Evolutionary conservation across 2,797 vertebrate species (phyloP), one percentile per base, ranked within the genome.

Genomic region (Rhabdomys pumilio): DNA sequence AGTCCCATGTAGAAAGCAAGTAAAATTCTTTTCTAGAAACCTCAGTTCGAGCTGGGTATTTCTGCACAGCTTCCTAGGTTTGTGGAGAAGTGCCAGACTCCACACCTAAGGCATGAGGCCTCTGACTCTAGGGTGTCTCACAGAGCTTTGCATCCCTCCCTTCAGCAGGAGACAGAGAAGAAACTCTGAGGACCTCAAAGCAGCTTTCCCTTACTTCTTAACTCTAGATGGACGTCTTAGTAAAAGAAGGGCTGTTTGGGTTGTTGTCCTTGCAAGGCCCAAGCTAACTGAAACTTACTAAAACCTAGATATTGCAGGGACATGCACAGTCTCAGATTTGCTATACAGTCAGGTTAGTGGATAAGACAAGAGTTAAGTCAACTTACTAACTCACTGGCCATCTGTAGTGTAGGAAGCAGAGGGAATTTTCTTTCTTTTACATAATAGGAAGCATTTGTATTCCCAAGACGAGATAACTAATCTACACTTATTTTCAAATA

Each of bases 401-500:
- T 26, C 44, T 53, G 65, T 4, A 3, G 6, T 75, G 73, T 76
- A 55, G 17, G 76, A 69, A 57, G 0, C 53, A 80, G 34, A 92
- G 6, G 31, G 55, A 89, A 79, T 72, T 93, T 79, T 17, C 57
- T 91, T 83, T 61, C 67, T n/a, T 10, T 72, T 72, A 91, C 69
- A 38, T 50, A 14, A 50, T 84, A 2, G 57, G 65, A 92, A 65
- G 1, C 3, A 38, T 87, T 87, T 92, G 14, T 73, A 75, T 73
- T 79, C 14, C 15, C 8, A 47, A 77, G 77, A 50, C 75, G n/a
- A 1, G n/a, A 2, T 22, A 88, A 59, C 76, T 9, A 91, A 77
- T 57, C 31, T n/a, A 86, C 19, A 80, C 53, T 93, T 79, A 47
- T 77, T 90, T 93, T 95, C 15, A 88, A 93, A 41, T 47, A 53